Evolutionary conservation across 2,888 invertebrate genomes (phyloP).

Genomic region (Augiades crinisus): DNA sequence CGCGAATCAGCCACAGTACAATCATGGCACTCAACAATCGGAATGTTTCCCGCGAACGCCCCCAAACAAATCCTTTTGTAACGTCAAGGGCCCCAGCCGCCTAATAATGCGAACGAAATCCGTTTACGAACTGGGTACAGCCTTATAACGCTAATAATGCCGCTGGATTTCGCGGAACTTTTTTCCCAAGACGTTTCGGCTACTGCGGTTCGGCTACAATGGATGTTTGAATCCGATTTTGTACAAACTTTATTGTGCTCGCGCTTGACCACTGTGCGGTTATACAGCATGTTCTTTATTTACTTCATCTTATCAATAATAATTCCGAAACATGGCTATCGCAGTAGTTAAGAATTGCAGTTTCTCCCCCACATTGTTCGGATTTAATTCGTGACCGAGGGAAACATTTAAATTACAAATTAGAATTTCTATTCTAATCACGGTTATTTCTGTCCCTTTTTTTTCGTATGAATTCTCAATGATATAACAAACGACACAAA

Average conservation of each 20-base stretch:
- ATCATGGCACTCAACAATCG: slow-evolving; percentile 16
- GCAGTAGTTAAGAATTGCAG: no score
- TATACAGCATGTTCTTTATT: slow-evolving; percentile 13
- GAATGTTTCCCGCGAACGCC: slow-evolving; percentile 45
- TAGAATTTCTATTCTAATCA: no score
- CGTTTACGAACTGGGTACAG: slow-evolving; percentile 17
- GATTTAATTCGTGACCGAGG: no score
- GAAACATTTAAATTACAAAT: no score
- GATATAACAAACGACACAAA: no score
- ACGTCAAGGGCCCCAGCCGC: slow-evolving; percentile 8
- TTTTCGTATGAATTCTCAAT: no score
- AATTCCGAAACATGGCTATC: no score
- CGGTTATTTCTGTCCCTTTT: no score
- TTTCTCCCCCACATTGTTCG: no score
- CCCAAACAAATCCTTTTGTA: slow-evolving; percentile 44
- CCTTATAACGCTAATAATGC: slow-evolving; percentile 17
- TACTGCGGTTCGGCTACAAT: slow-evolving; percentile 9
- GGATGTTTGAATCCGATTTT: slow-evolving; percentile 12
- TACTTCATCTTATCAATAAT: neutral
- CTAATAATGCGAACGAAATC: slow-evolving; percentile 37
- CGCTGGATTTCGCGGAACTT: slow-evolving; percentile 9
- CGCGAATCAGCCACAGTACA: slow-evolving; percentile 1
- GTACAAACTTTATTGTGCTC: slow-evolving; percentile 11
- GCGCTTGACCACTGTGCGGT: slow-evolving; percentile 6
- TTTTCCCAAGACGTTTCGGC: neutral